Base-by-base conservation (phyloP, 1,140 invertebrate genomes). In the Neelides sp. region DNA sequence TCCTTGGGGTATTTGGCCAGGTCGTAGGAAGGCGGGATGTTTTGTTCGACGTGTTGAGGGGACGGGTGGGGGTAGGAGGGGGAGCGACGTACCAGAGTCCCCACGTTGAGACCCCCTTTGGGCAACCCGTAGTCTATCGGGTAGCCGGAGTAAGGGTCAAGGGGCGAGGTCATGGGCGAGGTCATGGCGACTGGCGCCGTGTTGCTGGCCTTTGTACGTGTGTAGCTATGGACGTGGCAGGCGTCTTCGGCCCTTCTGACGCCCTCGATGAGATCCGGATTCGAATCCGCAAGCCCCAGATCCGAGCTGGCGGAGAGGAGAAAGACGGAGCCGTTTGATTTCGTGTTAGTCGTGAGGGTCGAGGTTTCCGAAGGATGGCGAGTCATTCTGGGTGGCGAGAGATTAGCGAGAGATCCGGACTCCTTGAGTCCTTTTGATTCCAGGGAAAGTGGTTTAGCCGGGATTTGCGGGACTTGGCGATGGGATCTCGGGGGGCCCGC, bases 51-150 rank as follows among this genome's bases (percentile, higher is more conserved):
- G n/a, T 37, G 4, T 5, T n/a, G 28, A 64, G 67, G 58, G 70
- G 63, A 54, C 68, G 64, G 50, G 73, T 61, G 65, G 68, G 64
- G 50, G 73, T 61, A 66, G 34, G 62, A 53, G 15, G 54, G 51
- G 19, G 41, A 58, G 47, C 26, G 62, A 22, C 43, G 61, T 27
- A 48, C 73, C 62, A 68, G 51, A 1, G 70, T 64, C 58, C 71
- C 69, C 57, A 73, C 54, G 40, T 57, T 68, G 48, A 68, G 34
- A 22, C 73, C 68, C 24, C 81, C 69, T 61, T 82, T 82, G 1
- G 80, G 82, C 12, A 84, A 66, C 43, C 83, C 84, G 55, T 83
- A 87, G 59, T 88, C 83, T 15, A 82, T 70, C 0, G 82, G 81
- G 64, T 83, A 85, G 0, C 80, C 81, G 44, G 36, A 24, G 30